Percentiles rank a stretch among this genome's conserved stretches.
Evolutionary conservation across 2,113 vertebrate genomes (phyloP).

Genomic region (Sinocyclocheilus anshuiensis): DNA sequence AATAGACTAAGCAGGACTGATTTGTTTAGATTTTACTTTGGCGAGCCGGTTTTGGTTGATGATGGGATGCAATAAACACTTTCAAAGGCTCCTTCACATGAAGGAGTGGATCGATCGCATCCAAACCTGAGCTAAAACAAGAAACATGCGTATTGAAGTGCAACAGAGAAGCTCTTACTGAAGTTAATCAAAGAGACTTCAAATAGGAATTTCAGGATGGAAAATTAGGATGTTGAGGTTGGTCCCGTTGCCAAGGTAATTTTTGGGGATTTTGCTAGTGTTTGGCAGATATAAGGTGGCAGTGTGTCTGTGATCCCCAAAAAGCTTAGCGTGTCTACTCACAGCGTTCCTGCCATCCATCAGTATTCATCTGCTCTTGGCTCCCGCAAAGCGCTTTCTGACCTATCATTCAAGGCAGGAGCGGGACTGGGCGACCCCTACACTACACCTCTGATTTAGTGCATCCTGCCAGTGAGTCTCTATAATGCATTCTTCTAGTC

Average conservation of each 20-base stretch:
- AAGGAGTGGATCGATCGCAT: slow-evolving; percentile 9
- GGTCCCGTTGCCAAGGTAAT: slow-evolving; percentile 49
- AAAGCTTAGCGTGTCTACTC: neutral
- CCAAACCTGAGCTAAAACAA: slow-evolving; percentile 13
- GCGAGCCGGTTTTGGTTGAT: neutral
- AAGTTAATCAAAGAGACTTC: slow-evolving; percentile 1
- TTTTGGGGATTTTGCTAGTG: neutral
- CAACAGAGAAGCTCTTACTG: neutral
- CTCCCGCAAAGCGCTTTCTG: neutral
- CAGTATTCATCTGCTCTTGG: neutral
- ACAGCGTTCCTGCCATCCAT: neutral
- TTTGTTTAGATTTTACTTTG: slow-evolving; percentile 20
- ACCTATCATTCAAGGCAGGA: neutral
- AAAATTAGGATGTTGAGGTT: slow-evolving; percentile 2
- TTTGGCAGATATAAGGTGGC: slow-evolving; percentile 1
- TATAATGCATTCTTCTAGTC: neutral
- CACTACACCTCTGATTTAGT: neutral
- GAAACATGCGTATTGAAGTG: neutral
- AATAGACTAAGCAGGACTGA: neutral
- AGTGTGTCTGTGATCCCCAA: neutral
- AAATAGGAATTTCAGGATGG: neutral
- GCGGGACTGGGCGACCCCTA: neutral
- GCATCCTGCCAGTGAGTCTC: neutral
- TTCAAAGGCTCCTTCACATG: slow-evolving; percentile 22
- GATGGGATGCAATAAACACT: slow-evolving; percentile 5